Evolutionary conservation across 2,888 invertebrate species (phyloP).

Genomic region (Branchellion lobata): DNA sequence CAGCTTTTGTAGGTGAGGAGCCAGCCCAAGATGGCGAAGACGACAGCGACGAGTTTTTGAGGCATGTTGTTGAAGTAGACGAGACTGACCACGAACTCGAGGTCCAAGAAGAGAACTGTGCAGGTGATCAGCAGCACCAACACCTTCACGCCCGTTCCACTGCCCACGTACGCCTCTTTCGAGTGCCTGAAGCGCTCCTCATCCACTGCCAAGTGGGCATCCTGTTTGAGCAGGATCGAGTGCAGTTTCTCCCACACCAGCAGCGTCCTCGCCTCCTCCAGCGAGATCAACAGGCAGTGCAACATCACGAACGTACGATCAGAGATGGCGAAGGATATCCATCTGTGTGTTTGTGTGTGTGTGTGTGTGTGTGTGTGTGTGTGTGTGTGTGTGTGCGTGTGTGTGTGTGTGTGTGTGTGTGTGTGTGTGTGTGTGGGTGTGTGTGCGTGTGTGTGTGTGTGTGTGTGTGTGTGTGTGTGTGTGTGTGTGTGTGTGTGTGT

Average conservation of each 20-base stretch:
- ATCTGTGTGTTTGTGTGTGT: no score
- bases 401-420: no score
- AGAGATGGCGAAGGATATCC: slow-evolving; percentile 92
- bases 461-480: no score
- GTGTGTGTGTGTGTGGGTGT: no score
- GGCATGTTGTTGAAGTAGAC: slow-evolving; percentile 93
- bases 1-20: slow-evolving; percentile 77
- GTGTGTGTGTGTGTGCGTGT: neutral
- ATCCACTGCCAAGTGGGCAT: neutral
- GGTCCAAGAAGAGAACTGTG: slow-evolving; percentile 67
- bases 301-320: slow-evolving; percentile 94
- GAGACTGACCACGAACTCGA: slow-evolving; percentile 87
- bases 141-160: slow-evolving; percentile 2
- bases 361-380: no score
- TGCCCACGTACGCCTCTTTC: neutral
- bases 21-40: slow-evolving; percentile 85
- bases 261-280: slow-evolving; percentile 86
- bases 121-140: slow-evolving; percentile 18
- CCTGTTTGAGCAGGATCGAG: slow-evolving; percentile 28
- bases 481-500: no score
- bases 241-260: slow-evolving; percentile 72
- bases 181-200: neutral
- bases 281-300: slow-evolving; percentile 84
- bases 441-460: no score
- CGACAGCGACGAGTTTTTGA: slow-evolving; percentile 86